Evolutionary conservation across 2,797 vertebrate genomes (phyloP), one percentile per base, ranked within the genome.

Genomic region (Muraenolepis orangiensis): DNA sequence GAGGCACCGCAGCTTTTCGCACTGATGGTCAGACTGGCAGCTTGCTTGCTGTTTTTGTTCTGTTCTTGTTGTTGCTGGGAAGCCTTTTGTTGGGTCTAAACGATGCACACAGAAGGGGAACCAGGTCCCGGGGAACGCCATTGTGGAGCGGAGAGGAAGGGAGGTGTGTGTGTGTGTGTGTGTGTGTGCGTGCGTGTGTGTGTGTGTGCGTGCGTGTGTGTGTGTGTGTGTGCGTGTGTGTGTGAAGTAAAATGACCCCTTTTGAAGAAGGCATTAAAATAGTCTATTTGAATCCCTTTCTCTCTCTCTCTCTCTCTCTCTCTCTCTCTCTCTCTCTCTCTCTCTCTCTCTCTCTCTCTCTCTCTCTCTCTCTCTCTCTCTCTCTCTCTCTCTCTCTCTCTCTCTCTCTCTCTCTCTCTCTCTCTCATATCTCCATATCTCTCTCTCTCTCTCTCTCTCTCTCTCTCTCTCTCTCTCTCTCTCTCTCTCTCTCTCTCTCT

Each of bases 41-140:
- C 40, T 46, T 46, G 40, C 32, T 34, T 34, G 32, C 32, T 34
- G 32, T 8, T 34, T 3, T 8, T 34, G 32, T 8, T 34, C 32
- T 34, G 32, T 8, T 34, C 3, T 8, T 34, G 32, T 8, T 34
- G 32, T 8, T 34, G 32, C 40, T 46, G 88, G 85, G 87, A 89
- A 89, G 82, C 84, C 81, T 86, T 88, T 89, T 74, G 81, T 82
- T 51, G 28, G 82, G 79, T 66, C 18, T 72, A 80, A 4, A 30
- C 42, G 32, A 34, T 2, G 10, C 74, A 72, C 78, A 73, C 74
- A 72, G 77, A 73, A 68, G 18, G 46, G 81, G 84, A 83, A 85
- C 75, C 71, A 84, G 85, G 73, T 83, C 83, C 82, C 74, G 84
- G 77, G 76, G 86, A 89, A 85, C 81, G 76, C 74, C 82, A 87